Base-by-base conservation (phyloP, 2,113 vertebrate species). In the Orycteropus afer region DNA sequence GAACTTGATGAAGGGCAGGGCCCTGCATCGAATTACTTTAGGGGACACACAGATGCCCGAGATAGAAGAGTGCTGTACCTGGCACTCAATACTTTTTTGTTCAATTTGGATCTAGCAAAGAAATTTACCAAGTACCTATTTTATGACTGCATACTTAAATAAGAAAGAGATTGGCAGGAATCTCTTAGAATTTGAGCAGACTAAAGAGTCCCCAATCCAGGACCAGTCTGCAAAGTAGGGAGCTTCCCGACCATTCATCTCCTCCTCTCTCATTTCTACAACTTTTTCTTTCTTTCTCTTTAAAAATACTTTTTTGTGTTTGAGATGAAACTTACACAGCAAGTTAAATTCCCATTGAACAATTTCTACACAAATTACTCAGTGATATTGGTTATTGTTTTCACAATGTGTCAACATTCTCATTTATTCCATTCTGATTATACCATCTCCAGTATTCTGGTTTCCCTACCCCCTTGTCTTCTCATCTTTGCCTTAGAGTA, bases 181-280 rank as follows among this genome's bases (percentile, higher is more conserved):
- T 90, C 37, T 89, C 83, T 90, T 83, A 5, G 34, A 89, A 79
- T 79, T 23, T 76, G 57, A 23, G 40, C 11, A 86, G 12, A 69
- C 9, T 37, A 29, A 84, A 77, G 45, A 97, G 29, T 5, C 4
- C 45, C 37, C 8, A 6, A 57, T 20, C 37, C 57, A 92, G 55
- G 37, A 27, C 10, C 51, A 92, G 34, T 51, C 45, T 92, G 14
- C 34, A 87, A 89, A 90, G 55, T 23, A 92, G 29, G 27, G 49
- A 91, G 25, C 34, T 74, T 78, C n/a, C 71, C 34, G 49, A 15
- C 25, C 69, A 73, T 37, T 34, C 69, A n/a, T 45, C 2, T 11
- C 7, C 37, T 80, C 67, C n/a, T 63, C 37, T 76, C 78, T 84
- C 23, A 42, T 71, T 96, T 84, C 73, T 81, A 37, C 77, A 94